Evolutionary conservation across 1,140 invertebrate species (phyloP).

Genomic region (Drosophila repleta): DNA sequence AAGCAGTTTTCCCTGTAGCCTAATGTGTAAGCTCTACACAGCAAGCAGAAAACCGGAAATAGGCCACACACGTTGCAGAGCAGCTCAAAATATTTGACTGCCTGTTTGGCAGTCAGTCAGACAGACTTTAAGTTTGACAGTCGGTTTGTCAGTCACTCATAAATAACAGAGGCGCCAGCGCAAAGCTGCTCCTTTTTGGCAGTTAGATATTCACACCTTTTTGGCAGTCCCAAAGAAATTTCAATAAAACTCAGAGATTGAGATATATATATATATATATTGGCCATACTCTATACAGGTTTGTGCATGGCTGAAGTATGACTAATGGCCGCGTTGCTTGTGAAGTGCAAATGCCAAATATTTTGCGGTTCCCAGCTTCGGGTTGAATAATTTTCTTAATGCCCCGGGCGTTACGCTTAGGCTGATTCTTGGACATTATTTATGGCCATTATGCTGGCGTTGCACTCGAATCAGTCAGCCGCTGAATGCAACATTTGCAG

Average conservation of each 20-base stretch:
- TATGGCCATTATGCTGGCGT: slow-evolving; percentile 59
- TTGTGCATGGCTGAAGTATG: slow-evolving; percentile 35
- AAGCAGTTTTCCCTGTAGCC: slow-evolving; percentile 11
- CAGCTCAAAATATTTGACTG: slow-evolving; percentile 31
- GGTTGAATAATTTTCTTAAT: slow-evolving; percentile 53
- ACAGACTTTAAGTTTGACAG: slow-evolving; percentile 6
- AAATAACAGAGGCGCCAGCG: slow-evolving; percentile 58
- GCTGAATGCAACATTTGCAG: slow-evolving; percentile 56
- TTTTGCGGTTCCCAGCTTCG: slow-evolving; percentile 41
- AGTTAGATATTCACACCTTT: slow-evolving; percentile 62
- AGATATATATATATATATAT: not conserved
- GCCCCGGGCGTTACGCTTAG: slow-evolving; percentile 51
- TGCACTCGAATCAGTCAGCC: slow-evolving; percentile 67
- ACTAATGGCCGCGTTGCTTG: slow-evolving; percentile 49
- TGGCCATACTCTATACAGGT: not conserved
- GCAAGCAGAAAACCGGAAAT: slow-evolving; percentile 6
- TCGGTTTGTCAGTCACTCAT: slow-evolving; percentile 58
- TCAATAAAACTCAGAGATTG: slow-evolving; percentile 49
- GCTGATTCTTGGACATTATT: slow-evolving; percentile 47
- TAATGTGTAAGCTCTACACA: not conserved
- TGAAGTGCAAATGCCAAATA: slow-evolving; percentile 34
- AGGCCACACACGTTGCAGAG: slow-evolving; percentile 52
- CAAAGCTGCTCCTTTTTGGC: slow-evolving; percentile 18
- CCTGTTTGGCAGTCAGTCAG: slow-evolving; percentile 26
- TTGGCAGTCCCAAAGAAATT: slow-evolving; percentile 43